A percentile compares a stretch with the other conserved stretches of the same genome.
These are phyloP conservation scores for Hyles lineata DNA, from an alignment of 2,888 invertebrate genomes.

Conservation along the genomic window DNA sequence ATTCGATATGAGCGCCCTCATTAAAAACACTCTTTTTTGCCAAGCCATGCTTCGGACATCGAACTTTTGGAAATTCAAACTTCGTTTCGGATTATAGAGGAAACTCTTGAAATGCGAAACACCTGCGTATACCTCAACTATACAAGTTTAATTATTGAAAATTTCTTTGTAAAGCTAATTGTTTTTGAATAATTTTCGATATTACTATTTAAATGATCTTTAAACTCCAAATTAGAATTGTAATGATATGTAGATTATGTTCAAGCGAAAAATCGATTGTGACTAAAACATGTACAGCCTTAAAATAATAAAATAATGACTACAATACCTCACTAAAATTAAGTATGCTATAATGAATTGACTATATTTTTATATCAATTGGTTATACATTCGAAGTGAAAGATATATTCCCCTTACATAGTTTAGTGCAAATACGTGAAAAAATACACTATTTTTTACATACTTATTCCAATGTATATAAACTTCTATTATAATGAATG, in stretches of 20 bases:
- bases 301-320: slow-evolving; percentile 14
- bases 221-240: no score
- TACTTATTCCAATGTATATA: neutral
- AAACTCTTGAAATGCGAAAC: no score
- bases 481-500: neutral
- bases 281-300: neutral
- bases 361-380: slow-evolving; percentile 4
- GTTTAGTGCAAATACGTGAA: slow-evolving; percentile 6
- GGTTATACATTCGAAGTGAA: neutral
- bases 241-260: neutral
- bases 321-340: slow-evolving; percentile 13
- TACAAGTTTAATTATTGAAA: no score
- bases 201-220: no score
- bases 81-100: no score
- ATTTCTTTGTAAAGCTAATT: no score
- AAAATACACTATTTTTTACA: neutral
- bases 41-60: no score
- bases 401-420: neutral
- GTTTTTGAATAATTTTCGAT: no score
- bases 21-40: no score
- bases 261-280: neutral
- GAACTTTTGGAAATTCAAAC: no score
- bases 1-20: no score
- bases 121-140: no score
- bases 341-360: slow-evolving; percentile 9